These are phyloP conservation scores for Berghia stephanieae DNA, from an alignment of 1,140 invertebrate species.

Conservation along the genomic window DNA sequence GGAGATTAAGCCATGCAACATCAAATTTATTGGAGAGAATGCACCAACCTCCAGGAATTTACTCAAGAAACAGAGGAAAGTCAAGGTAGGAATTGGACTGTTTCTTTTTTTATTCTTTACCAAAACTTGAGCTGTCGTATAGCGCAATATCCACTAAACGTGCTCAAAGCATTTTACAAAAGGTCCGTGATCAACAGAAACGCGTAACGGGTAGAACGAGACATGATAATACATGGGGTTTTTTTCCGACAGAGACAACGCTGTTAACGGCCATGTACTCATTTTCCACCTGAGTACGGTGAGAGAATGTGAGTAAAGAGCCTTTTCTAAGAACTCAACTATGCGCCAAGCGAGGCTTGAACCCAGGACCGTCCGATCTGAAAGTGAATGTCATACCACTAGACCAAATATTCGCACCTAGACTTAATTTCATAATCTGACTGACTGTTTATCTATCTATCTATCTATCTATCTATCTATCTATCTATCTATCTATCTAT, in stretches of 20 bases:
- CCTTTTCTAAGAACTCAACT: too few relatives aligned
- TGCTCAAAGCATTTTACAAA: background rate
- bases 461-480: slow-evolving; percentile 28
- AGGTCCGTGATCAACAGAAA: background rate
- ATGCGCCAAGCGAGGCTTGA: too few relatives aligned
- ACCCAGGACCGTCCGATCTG: too few relatives aligned
- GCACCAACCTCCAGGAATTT: slow-evolving; percentile 42
- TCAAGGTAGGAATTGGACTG: slow-evolving; percentile 38
- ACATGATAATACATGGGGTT: background rate
- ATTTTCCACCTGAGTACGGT: too few relatives aligned
- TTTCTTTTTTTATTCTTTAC: background rate
- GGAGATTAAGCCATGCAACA: slow-evolving; percentile 54
- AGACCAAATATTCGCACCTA: background rate
- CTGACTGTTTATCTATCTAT: background rate
- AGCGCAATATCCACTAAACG: too few relatives aligned
- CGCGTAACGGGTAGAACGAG: background rate
- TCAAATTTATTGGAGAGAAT: slow-evolving; percentile 50
- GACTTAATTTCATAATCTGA: background rate
- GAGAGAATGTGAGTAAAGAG: too few relatives aligned
- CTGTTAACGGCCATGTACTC: background rate
- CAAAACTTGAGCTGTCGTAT: background rate
- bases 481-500: background rate
- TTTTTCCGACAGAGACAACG: background rate
- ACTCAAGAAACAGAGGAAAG: slow-evolving; percentile 46
- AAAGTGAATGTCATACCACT: too few relatives aligned